Base-by-base conservation (phyloP, 2,888 invertebrate species). In the Petrolisthes manimaculis region DNA sequence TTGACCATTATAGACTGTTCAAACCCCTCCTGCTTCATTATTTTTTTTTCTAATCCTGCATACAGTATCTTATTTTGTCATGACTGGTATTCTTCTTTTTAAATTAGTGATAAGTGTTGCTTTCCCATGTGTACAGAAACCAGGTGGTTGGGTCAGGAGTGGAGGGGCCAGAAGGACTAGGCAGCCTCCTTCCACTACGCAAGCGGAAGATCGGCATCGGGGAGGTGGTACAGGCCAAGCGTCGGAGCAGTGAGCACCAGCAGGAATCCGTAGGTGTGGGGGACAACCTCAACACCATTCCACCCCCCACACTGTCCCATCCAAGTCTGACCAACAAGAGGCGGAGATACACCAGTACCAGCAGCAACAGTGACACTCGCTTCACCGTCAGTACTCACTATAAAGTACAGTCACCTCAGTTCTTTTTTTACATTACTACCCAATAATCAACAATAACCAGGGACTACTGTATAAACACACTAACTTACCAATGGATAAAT, bases 61-160 rank as follows among this genome's bases (percentile, higher is more conserved):
- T 37, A 37, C 37, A 37, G 37, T 37, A 37, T 37, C 37, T 37
- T 37, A 37, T 37, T 37, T 2, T 37, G 37, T 37, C 37, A 37
- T 37, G 37, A 37, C 37, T 37, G 1, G 2, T 37, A 37, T 37
- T 37, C 37, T 37, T 2, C 37, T 37, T 37, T n/a, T 67, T 12
- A 1, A 75, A 37, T 37, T 37, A 37, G 37, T 37, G n/a, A 8
- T 77, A 37, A 71, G 61, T 21, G 69, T 12, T 18, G 67, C 24
- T 67, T 54, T 54, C 61, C 18, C 37, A n/a, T 37, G 37, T 37
- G 37, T 24, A 8, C 84, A 84, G 89, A 69, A 89, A 86, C 69
- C 89, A 89, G 84, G 79, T 84, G 84, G 86, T 84, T 74, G 84
- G 75, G 77, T 89, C 86, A 81, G 89, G 83, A 61, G 86, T 89